Evolutionary conservation across 2,113 vertebrate species (phyloP).

Genomic region (Neofelis nebulosa): DNA sequence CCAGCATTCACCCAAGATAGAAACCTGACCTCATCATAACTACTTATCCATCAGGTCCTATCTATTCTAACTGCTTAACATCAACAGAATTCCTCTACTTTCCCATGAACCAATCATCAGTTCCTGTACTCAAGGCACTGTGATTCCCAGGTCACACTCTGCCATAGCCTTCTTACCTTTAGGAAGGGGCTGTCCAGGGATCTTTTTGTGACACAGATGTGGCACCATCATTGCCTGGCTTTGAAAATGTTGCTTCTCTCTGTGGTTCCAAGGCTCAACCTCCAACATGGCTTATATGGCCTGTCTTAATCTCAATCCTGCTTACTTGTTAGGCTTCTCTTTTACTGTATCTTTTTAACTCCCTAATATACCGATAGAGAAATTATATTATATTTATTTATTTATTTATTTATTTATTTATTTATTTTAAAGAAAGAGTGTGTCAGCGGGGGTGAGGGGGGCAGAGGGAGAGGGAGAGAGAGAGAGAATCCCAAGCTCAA

Average conservation of each 20-base stretch:
- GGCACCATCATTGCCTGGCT: too few species aligned
- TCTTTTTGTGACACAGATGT: not conserved
- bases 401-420: too few species aligned
- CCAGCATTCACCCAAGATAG: not conserved
- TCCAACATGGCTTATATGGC: not conserved
- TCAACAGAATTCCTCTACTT: not conserved
- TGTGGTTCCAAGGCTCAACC: not conserved
- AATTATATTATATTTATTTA: not conserved
- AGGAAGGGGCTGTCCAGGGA: not conserved
- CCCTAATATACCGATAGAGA: not conserved
- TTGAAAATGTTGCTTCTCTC: not conserved
- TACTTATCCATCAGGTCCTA: not conserved
- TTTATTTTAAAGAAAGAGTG: too few species aligned
- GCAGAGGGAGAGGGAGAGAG: too few species aligned
- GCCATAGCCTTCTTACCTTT: accelerated
- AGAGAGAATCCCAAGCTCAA: too few species aligned
- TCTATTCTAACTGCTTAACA: not conserved
- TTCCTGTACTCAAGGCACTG: not conserved
- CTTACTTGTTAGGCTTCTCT: not conserved
- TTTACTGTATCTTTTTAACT: not conserved
- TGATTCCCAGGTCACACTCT: not conserved
- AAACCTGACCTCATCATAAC: not conserved
- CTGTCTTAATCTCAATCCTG: not conserved
- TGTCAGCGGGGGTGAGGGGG: too few species aligned
- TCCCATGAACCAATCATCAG: not conserved